Base-by-base conservation (phyloP, 2,797 vertebrate species). In the Vespertilio murinus region DNA sequence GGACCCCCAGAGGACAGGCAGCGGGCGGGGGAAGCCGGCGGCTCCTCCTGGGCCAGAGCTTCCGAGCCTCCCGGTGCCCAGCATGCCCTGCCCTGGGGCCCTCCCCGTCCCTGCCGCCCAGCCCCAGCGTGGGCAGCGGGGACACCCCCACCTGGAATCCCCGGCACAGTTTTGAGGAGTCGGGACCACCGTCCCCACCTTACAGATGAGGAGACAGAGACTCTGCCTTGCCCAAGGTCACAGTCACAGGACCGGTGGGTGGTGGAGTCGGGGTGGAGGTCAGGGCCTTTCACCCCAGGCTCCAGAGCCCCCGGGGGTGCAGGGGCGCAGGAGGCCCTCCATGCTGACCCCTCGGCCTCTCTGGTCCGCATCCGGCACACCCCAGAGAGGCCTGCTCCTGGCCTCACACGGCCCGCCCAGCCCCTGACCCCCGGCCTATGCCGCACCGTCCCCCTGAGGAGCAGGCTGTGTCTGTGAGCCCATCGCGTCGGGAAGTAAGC, bases 401-500 rank as follows among this genome's bases (percentile, higher is more conserved):
- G 42, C 40, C 33, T 77, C 40, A 5, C 4, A 17, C 3, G 16
- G 20, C 49, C 61, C 2, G 54, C 38, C 10, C 18, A 20, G 49
- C 2, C 42, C 56, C 10, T 52, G 45, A 9, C 16, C 93, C 35
- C 9, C 49, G 52, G 1, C 38, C 77, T 14, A 4, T 22, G 35
- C n/a, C n/a, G n/a, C n/a, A n/a, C n/a, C n/a, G n/a, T n/a, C n/a
- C n/a, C n/a, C n/a, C n/a, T 4, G 38, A 64, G 88, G 78, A 35
- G 47, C n/a, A 22, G 59, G 54, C 16, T 30, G 47, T 2, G 17
- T 2, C 2, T 5, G 0, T 22, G 5, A 79, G 65, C 59, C 96
- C 89, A 74, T 93, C 71, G 5, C 54, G 71, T 84, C 94, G 75
- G 91, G 45, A 38, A 75, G 59, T 33, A 73, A 88, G 35, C 84